Evolutionary conservation across 2,797 vertebrate genomes (phyloP).

Genomic region (Leptatherina wallacei): DNA sequence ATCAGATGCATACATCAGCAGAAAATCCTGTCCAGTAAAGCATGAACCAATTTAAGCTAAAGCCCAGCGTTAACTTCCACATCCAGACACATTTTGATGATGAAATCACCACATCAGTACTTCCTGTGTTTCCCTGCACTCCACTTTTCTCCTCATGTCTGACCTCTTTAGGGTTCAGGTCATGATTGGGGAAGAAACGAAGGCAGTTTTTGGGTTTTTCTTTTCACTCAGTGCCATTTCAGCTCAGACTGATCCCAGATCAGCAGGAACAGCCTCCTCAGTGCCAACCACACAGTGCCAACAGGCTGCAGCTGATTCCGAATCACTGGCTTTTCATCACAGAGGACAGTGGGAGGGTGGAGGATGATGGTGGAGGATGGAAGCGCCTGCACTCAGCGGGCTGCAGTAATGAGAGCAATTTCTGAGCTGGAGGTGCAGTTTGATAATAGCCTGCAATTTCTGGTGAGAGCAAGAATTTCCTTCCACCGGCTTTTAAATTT

Average conservation of each 20-base stretch:
- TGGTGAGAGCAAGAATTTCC: constrained; percentile 41
- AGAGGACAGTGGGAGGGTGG: neutral
- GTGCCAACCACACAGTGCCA: constrained; percentile 73
- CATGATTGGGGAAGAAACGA: neutral
- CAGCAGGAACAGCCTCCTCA: constrained; percentile 57
- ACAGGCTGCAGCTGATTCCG: constrained; percentile 56
- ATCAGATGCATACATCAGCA: too few relatives aligned
- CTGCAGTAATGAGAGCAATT: constrained; percentile 56
- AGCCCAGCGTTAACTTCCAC: neutral
- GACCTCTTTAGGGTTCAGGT: constrained; percentile 17
- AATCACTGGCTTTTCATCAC: constrained; percentile 37
- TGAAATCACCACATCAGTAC: constrained; percentile 14
- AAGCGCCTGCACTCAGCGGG: constrained; percentile 15
- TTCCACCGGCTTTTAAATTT: constrained; percentile 1
- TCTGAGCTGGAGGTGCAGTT: constrained; percentile 58
- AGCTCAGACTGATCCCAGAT: constrained; percentile 60
- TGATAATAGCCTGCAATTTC: constrained; percentile 67
- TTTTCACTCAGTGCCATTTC: constrained; percentile 68
- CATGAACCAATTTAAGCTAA: neutral
- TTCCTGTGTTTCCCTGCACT: constrained; percentile 30
- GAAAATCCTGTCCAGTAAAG: neutral
- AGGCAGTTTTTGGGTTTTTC: constrained; percentile 11
- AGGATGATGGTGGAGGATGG: constrained; percentile 4
- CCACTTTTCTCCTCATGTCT: constrained; percentile 12
- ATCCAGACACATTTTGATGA: constrained; percentile 4